Evolutionary conservation across 2,113 vertebrate species (phyloP).

Genomic region (Calypte anna): DNA sequence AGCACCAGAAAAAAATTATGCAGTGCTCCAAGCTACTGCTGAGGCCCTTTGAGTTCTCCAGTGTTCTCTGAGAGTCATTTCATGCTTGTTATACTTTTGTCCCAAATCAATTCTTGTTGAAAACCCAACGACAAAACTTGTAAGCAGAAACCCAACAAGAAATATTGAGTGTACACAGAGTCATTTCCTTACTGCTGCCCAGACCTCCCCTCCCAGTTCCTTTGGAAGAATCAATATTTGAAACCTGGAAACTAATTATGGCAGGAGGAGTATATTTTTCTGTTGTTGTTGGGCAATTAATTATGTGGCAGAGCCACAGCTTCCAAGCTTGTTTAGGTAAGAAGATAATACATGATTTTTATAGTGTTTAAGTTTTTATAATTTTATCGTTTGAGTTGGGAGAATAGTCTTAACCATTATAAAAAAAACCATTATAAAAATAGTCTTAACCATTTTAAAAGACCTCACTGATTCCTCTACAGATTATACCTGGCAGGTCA

Average conservation of each 20-base stretch:
- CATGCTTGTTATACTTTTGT: fast-evolving
- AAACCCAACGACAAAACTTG: background rate
- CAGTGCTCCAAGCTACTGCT: background rate
- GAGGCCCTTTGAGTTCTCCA: background rate
- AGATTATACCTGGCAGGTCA: background rate
- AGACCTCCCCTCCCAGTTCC: background rate
- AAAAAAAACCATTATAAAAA: background rate
- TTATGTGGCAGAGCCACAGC: background rate
- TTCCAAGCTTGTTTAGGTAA: background rate
- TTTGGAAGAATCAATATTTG: background rate
- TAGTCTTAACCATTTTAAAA: background rate
- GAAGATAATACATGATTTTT: background rate
- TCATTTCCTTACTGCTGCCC: background rate
- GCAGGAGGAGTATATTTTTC: background rate
- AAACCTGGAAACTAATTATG: background rate
- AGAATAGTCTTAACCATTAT: background rate
- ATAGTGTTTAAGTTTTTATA: background rate
- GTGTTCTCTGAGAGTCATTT: background rate
- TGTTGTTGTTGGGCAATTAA: background rate
- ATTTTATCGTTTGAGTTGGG: background rate
- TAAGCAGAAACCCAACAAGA: background rate
- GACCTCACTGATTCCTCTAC: background rate
- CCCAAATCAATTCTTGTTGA: background rate
- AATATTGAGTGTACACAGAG: fast-evolving
- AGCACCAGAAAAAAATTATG: background rate